These are phyloP conservation scores for Chaitophorus viminalis DNA, from an alignment of 2,888 invertebrate genomes.

Conservation along the genomic window DNA sequence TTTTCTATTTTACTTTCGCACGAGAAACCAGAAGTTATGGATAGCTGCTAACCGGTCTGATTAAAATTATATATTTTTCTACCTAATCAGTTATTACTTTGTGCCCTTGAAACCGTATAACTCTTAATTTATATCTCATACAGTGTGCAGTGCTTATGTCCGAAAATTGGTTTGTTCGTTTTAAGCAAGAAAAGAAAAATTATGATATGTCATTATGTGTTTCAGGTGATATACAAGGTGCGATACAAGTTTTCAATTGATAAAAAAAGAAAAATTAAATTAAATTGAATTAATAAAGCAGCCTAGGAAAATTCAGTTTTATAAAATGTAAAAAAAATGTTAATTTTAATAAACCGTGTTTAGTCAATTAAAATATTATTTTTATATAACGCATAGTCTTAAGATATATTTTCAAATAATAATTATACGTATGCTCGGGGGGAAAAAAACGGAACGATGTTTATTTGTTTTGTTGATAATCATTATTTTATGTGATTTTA, in stretches of 20 bases:
- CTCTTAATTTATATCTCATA: slow-evolving; percentile 22
- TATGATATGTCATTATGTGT: not conserved
- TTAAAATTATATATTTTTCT: slow-evolving; percentile 11
- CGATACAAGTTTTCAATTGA: not conserved
- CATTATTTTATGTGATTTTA: not conserved
- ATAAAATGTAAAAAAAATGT: not conserved
- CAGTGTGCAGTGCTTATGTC: not conserved
- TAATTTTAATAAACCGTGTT: not conserved
- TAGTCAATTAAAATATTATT: too few relatives aligned
- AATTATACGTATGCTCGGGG: slow-evolving; percentile 5
- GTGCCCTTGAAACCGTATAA: slow-evolving; percentile 5
- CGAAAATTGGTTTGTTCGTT: slow-evolving; percentile 9
- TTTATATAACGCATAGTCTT: not conserved
- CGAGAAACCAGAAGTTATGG: slow-evolving; percentile 1
- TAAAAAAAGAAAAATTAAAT: not conserved
- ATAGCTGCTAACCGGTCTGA: slow-evolving; percentile 6
- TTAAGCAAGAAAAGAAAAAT: not conserved
- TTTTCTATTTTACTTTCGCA: slow-evolving; percentile 32
- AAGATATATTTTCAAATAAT: not conserved
- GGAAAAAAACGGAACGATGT: slow-evolving; percentile 9
- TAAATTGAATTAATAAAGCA: too few relatives aligned
- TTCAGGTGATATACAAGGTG: not conserved
- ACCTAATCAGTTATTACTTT: not conserved
- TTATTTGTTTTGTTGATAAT: not conserved
- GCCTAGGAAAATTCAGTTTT: not conserved